Percentiles rank a stretch among this genome's conserved stretches.
These are phyloP conservation scores for Phalloptychus januarius DNA, from an alignment of 2,797 vertebrate genomes.

Conservation along the genomic window DNA sequence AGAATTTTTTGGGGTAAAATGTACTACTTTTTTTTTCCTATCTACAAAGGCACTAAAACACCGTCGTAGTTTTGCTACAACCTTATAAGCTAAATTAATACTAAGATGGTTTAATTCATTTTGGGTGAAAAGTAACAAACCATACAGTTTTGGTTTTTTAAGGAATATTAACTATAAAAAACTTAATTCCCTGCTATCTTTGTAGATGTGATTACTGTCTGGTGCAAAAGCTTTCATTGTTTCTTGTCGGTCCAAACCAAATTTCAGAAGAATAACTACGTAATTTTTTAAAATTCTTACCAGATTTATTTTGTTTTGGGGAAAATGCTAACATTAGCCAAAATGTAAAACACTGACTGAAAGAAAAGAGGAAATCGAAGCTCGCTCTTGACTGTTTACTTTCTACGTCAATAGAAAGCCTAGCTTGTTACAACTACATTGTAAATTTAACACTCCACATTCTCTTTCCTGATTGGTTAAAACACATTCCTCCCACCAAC, in stretches of 20 bases:
- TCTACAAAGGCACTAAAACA: no score
- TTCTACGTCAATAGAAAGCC: background rate
- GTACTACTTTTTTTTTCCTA: no score
- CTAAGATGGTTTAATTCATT: background rate
- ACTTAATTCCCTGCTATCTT: background rate
- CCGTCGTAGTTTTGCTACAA: background rate
- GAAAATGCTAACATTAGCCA: background rate
- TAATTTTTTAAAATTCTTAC: background rate
- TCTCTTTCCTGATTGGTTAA: slow-evolving; percentile 37
- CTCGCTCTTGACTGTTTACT: background rate
- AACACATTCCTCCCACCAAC: slow-evolving; percentile 49
- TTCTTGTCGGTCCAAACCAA: slow-evolving; percentile 1
- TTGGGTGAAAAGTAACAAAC: background rate
- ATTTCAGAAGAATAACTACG: slow-evolving; percentile 18
- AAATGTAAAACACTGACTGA: slow-evolving; percentile 14
- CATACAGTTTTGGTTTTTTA: no score
- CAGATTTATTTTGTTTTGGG: background rate
- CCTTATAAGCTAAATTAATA: background rate
- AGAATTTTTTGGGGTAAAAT: no score
- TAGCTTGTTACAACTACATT: background rate
- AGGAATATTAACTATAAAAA: background rate
- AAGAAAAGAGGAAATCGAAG: background rate
- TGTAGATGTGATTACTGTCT: slow-evolving; percentile 19
- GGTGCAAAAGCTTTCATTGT: slow-evolving; percentile 29
- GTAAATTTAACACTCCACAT: slow-evolving; percentile 31